Percentiles rank a stretch among this genome's conserved stretches.
phyloP scores from a whole-genome alignment of 2,113 vertebrate species.

The Channa maculata region DNA sequence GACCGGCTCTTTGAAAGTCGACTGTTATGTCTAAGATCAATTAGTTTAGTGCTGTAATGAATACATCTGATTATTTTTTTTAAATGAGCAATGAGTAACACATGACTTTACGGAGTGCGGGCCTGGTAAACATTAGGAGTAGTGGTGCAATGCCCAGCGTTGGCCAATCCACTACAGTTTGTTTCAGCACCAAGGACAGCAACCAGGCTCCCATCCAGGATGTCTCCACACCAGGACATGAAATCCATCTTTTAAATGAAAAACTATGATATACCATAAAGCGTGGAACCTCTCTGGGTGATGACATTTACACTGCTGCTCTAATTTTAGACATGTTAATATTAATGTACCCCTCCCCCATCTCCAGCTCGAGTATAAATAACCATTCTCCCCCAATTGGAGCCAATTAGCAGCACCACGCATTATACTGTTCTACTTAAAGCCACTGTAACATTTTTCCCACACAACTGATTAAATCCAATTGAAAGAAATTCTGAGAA shows the following conservation, averaged over 20 bases:
- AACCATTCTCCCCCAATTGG: constrained; percentile 27
- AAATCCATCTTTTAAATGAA: constrained; percentile 4
- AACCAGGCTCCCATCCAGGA: neutral
- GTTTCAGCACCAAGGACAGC: constrained; percentile 83
- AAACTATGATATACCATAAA: constrained; percentile 26
- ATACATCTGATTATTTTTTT: constrained; percentile 14
- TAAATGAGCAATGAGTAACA: constrained; percentile 6
- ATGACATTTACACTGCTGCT: constrained; percentile 65
- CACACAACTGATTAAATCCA: constrained; percentile 16
- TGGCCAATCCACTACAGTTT: constrained; percentile 25
- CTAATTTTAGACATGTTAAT: constrained; percentile 85
- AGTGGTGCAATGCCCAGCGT: neutral
- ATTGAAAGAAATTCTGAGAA: neutral
- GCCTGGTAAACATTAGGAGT: neutral
- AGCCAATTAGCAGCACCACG: constrained; percentile 40
- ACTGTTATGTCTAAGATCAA: constrained; percentile 8
- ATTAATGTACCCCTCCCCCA: constrained; percentile 66
- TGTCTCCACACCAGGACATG: neutral
- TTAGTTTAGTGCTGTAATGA: constrained; percentile 40
- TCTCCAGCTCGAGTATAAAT: constrained; percentile 61
- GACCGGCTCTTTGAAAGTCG: neutral
- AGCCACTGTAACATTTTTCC: constrained; percentile 24
- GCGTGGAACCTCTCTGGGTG: constrained; percentile 31
- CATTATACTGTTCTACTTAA: neutral
- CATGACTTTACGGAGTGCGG: constrained; percentile 6